phyloP scores from a whole-genome alignment of 1,140 invertebrate genomes.

The Drosophila pseudoobscura region DNA sequence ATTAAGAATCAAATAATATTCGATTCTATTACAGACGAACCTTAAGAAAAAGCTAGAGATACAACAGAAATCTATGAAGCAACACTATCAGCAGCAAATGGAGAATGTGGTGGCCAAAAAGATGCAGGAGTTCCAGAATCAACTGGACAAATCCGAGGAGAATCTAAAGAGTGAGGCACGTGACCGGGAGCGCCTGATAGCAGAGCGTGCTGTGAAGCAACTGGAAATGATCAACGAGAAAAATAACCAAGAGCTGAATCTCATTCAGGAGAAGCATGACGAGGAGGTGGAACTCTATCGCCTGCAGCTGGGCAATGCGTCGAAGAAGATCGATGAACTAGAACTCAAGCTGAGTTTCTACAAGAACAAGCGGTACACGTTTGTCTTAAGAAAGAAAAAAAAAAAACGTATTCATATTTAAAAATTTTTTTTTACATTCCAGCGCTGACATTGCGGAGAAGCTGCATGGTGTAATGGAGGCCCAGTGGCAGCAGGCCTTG shows the following conservation, averaged over 20 bases:
- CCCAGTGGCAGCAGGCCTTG: constrained; percentile 90
- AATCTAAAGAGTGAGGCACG: constrained; percentile 87
- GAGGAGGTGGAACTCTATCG: constrained; percentile 89
- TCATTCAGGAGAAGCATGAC: constrained; percentile 90
- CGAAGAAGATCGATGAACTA: constrained; percentile 86
- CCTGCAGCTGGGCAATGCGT: constrained; percentile 87
- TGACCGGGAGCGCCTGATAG: constrained; percentile 87
- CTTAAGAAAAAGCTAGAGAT: constrained; percentile 86
- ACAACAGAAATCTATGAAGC: constrained; percentile 87
- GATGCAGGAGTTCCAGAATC: constrained; percentile 90
- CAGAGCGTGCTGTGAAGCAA: constrained; percentile 88
- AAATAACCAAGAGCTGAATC: constrained; percentile 88
- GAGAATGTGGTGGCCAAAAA: constrained; percentile 90
- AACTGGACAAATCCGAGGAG: constrained; percentile 88
- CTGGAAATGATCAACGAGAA: constrained; percentile 89
- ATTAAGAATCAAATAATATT: background rate
- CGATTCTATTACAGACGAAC: constrained; percentile 38
- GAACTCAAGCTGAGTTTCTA: constrained; percentile 86
- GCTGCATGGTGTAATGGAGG: constrained; percentile 90
- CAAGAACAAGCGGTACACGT: constrained; percentile 83
- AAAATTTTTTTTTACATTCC: background rate
- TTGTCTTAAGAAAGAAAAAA: too few relatives aligned
- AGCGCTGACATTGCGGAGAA: constrained; percentile 88
- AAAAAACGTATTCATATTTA: background rate
- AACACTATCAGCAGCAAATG: constrained; percentile 91